Evolutionary conservation across 1,140 invertebrate species (phyloP), one percentile per base, ranked within the genome.

Genomic region (Phortica variegata): DNA sequence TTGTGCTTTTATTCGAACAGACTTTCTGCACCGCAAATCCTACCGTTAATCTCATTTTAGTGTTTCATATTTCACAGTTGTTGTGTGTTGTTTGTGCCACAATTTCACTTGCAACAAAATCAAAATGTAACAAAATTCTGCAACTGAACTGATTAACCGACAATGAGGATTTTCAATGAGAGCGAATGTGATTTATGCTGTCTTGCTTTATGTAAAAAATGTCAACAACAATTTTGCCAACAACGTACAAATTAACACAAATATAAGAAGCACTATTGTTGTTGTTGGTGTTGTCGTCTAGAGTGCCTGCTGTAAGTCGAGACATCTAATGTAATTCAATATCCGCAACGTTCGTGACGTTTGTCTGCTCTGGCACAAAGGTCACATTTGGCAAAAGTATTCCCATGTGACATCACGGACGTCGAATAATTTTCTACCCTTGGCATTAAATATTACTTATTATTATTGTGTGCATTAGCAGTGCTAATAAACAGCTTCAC

Each of bases 391-490:
- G 63, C 60, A 58, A 65, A 68, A 68, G 63, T 68, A 68, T 68
- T 68, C 63, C 63, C 63, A 6, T 32, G 44, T 49, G 63, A 51
- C 52, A 33, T 49, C 60, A 47, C 58, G 49, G 63, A 51, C 52
- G 32, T 49, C 60, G 49, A 60, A 54, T 68, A 68, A 68, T 69
- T 68, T 68, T 43, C 63, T 68, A 68, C 63, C 63, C 63, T 63
- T 53, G 65, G 63, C 63, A 68, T 65, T 69, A 63, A 68, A 65
- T 62, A 68, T 68, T 68, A 68, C 68, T n/a, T n/a, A n/a, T n/a
- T n/a, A n/a, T n/a, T n/a, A n/a, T n/a, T n/a, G n/a, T 68, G 63
- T 68, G 63, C 63, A 68, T 68, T 68, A 68, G 63, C n/a, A 68
- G 65, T 57, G 63, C 63, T 68, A 68, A 68, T 68, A 68, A 68